Percentiles rank a stretch among this genome's conserved stretches.
Conservation (phyloP, 2,888 invertebrate species). For the Ophion obscuratus region DNA sequence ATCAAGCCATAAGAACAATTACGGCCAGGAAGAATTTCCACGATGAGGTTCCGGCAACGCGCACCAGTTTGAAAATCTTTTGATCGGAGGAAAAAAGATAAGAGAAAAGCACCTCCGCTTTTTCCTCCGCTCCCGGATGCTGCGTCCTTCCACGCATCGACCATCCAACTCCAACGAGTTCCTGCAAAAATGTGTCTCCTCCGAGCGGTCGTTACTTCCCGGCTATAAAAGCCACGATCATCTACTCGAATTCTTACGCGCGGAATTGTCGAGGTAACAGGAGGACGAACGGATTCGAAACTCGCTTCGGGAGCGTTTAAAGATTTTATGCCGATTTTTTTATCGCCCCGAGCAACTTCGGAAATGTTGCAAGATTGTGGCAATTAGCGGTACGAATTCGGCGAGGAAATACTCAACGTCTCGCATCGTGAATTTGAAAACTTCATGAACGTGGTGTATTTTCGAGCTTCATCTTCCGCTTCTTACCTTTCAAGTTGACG, state of each 20-base stretch:
- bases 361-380: conserved; percentile 10
- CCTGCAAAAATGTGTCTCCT: conserved; percentile 29
- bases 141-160: conserved; percentile 1
- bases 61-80: no score
- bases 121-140: conserved; percentile 9
- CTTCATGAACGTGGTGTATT: no score
- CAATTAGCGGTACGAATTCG: no score
- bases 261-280: conserved; percentile 28
- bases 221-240: conserved; percentile 41
- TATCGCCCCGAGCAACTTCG: not conserved
- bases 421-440: no score
- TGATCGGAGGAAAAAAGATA: conserved; percentile 9
- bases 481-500: no score
- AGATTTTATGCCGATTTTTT: conserved; percentile 29
- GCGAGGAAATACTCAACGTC: no score
- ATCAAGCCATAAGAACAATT: not conserved
- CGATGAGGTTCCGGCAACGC: no score
- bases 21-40: no score
- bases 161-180: conserved; percentile 27
- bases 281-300: conserved; percentile 55
- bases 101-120: not conserved
- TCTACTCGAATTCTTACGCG: conserved; percentile 6
- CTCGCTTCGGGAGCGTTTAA: conserved; percentile 3
- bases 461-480: no score
- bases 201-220: conserved; percentile 41